Conservation (phyloP, 2,797 vertebrate species). For the Neoniphon sammara region DNA sequence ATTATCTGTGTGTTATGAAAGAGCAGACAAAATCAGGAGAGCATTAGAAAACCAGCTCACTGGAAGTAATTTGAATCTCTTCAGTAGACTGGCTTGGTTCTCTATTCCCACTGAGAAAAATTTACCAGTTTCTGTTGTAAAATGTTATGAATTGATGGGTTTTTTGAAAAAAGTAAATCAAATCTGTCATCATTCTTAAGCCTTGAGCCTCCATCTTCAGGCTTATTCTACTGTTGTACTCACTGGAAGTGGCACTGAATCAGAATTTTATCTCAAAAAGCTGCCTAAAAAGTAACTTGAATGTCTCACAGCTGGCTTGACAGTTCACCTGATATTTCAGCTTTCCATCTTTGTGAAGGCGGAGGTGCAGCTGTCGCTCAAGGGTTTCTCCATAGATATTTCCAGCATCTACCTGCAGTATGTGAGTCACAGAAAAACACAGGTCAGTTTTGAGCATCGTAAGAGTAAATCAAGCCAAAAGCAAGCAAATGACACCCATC, state of each 20-base stretch:
- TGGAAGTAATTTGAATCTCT: too few species aligned
- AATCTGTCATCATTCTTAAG: neutral
- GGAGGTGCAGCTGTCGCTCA: conserved; percentile 86
- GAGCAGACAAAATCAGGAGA: too few species aligned
- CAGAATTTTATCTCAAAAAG: too few species aligned
- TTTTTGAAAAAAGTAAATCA: neutral
- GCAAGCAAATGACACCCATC: neutral
- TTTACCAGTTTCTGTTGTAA: too few species aligned
- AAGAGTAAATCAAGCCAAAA: neutral
- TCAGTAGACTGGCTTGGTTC: too few species aligned
- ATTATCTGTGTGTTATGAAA: too few species aligned
- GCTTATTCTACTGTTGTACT: neutral
- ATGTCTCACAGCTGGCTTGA: neutral
- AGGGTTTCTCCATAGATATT: conserved; percentile 92
- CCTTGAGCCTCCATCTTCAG: too few species aligned
- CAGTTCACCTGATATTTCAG: conserved; percentile 91
- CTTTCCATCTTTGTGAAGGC: conserved; percentile 91
- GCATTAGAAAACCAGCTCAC: too few species aligned
- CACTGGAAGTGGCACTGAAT: neutral
- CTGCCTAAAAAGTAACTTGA: neutral
- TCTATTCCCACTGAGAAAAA: too few species aligned
- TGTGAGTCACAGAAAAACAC: neutral
- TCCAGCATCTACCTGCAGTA: conserved; percentile 88
- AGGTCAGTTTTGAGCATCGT: neutral
- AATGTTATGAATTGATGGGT: too few species aligned